A percentile compares a stretch with the other conserved stretches of the same genome.
Conservation (phyloP, 1,140 invertebrate species). For the Thaumatotibia leucotreta region DNA sequence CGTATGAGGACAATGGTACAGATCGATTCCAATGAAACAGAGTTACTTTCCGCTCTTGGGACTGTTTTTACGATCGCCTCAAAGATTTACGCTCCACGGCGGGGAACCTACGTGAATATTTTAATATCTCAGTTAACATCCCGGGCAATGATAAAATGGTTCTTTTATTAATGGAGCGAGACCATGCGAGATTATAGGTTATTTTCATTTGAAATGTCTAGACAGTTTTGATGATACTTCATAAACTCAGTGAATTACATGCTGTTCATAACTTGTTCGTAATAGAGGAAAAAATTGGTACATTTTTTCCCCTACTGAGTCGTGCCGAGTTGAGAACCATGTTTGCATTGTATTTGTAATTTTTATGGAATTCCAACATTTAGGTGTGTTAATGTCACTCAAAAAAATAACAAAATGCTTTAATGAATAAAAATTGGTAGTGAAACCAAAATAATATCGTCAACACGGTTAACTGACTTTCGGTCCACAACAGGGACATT, state of each 20-base stretch:
- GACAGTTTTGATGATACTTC: neutral
- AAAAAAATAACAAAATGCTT: no score
- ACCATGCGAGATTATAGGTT: neutral
- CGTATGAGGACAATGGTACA: slow-evolving; percentile 58
- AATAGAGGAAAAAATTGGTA: no score
- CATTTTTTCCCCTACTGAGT: no score
- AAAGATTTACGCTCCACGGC: slow-evolving; percentile 51
- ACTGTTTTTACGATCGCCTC: slow-evolving; percentile 55
- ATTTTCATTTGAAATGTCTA: neutral
- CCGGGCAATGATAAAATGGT: slow-evolving; percentile 21
- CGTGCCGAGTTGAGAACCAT: no score
- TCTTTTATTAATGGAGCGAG: slow-evolving; percentile 21
- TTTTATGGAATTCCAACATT: no score
- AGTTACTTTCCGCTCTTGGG: slow-evolving; percentile 46
- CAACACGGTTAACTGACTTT: no score
- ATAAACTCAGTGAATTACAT: neutral
- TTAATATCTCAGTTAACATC: slow-evolving; percentile 41
- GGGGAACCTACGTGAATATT: slow-evolving; percentile 40
- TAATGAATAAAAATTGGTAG: no score
- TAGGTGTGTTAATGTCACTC: no score
- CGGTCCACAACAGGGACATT: no score
- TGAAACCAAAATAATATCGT: no score
- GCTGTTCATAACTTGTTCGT: no score
- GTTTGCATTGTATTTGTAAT: no score
- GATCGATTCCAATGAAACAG: slow-evolving; percentile 46